Conservation (phyloP, 2,113 vertebrate species). For the Neotoma lepida region DNA sequence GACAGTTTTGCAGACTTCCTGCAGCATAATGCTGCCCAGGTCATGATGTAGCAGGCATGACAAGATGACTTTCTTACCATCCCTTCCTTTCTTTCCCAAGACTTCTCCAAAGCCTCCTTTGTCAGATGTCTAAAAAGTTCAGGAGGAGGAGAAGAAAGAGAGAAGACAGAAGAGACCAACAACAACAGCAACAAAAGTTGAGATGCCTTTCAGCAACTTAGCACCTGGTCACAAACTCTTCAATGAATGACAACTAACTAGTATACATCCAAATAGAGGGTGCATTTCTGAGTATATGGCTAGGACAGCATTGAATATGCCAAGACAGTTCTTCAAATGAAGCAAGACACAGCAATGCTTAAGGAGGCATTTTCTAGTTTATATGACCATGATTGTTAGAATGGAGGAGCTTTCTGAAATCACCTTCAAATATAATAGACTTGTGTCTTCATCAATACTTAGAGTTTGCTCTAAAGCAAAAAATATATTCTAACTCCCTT, state of each 20-base stretch:
- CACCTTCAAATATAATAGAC: neutral
- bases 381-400: neutral
- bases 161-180: too few relatives aligned
- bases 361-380: neutral
- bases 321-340: neutral
- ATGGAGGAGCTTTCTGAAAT: accelerated
- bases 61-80: neutral
- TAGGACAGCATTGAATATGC: neutral
- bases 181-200: neutral
- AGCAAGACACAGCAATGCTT: neutral
- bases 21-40: neutral
- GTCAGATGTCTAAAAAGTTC: neutral
- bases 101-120: neutral
- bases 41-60: too few relatives aligned
- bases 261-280: neutral
- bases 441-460: neutral
- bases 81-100: too few relatives aligned
- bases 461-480: neutral
- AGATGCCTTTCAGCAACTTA: neutral
- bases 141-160: neutral
- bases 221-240: neutral
- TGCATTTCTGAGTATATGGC: neutral
- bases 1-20: neutral
- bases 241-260: neutral
- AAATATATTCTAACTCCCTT: neutral